Evolutionary conservation across 2,797 vertebrate species (phyloP).

Genomic region (Smutsia temminckii): DNA sequence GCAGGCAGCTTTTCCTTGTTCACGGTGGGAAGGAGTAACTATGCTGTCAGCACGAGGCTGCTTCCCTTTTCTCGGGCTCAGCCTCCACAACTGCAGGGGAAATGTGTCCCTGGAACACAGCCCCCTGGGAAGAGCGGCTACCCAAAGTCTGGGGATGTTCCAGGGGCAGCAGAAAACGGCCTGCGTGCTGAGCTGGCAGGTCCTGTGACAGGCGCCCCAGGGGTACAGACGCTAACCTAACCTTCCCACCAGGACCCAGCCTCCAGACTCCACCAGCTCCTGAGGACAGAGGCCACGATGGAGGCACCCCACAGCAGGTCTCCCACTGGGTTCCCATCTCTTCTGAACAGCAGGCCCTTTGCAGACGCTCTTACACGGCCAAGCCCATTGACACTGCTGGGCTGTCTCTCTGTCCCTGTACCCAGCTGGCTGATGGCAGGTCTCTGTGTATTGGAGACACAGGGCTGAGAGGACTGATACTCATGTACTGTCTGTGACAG

Average conservation of each 20-base stretch:
- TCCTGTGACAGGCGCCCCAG: too few relatives aligned
- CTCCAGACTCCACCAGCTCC: neutral
- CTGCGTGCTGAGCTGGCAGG: too few relatives aligned
- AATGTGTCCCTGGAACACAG: accelerated
- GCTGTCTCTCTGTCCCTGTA: neutral
- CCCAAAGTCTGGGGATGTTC: neutral
- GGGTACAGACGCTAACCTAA: too few relatives aligned
- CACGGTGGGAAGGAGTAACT: neutral
- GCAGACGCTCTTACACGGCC: too few relatives aligned
- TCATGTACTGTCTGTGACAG: neutral
- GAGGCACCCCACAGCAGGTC: neutral
- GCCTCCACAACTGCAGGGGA: neutral
- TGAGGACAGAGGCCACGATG: neutral
- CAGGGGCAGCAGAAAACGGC: neutral
- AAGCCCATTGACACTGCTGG: too few relatives aligned
- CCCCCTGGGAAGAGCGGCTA: neutral
- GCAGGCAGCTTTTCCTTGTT: neutral
- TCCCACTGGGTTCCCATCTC: neutral
- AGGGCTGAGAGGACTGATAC: neutral
- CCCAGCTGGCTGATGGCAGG: neutral
- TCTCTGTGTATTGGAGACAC: neutral
- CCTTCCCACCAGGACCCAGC: neutral
- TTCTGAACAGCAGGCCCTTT: too few relatives aligned
- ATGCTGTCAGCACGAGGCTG: accelerated
- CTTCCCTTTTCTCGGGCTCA: neutral